Evolutionary conservation across 2,113 vertebrate species (phyloP).

Genomic region (Dasypus novemcinctus): DNA sequence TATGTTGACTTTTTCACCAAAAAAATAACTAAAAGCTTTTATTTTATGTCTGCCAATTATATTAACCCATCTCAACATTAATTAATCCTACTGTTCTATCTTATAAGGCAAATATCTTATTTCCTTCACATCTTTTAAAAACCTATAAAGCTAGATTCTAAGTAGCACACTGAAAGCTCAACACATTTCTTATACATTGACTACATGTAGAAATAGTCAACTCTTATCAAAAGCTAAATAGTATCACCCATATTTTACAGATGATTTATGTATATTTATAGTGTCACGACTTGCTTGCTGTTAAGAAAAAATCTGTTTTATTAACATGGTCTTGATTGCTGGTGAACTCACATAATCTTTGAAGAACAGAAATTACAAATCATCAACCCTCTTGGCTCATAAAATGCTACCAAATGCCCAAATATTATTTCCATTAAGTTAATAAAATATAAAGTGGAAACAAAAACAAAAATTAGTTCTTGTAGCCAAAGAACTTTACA

Average conservation of each 20-base stretch:
- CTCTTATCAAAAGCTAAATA: slow-evolving; percentile 36
- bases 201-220: not conserved
- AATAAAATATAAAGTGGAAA: not conserved
- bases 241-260: not conserved
- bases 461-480: too few relatives aligned
- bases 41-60: not conserved
- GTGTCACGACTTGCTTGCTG: not conserved
- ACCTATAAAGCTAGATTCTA: not conserved
- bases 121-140: slow-evolving; percentile 27
- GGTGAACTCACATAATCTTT: not conserved
- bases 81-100: not conserved
- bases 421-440: not conserved
- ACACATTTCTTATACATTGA: not conserved
- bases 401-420: not conserved
- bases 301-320: not conserved
- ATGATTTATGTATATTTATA: slow-evolving; percentile 3
- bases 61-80: not conserved
- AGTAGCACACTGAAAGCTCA: not conserved
- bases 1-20: not conserved
- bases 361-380: not conserved
- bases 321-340: not conserved
- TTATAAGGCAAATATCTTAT: not conserved
- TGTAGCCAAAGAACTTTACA: too few relatives aligned
- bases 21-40: not conserved
- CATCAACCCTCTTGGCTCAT: not conserved